phyloP scores from a whole-genome alignment of 2,113 vertebrate species.

The Excalfactoria chinensis region DNA sequence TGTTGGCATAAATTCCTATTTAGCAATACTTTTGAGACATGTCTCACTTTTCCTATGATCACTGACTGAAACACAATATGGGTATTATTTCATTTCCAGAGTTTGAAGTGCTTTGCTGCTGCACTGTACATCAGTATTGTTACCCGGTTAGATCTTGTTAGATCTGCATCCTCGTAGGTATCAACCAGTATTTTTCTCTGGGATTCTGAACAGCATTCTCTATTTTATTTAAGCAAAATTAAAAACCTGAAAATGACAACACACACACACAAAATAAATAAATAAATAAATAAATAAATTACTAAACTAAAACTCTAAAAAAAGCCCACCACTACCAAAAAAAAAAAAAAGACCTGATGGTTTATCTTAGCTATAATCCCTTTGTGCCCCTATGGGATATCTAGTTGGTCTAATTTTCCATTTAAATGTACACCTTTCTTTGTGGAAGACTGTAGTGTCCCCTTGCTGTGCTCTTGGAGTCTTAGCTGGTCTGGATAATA shows the following conservation, averaged over 20 bases:
- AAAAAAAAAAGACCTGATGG: not conserved
- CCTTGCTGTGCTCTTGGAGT: not conserved
- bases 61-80: not conserved
- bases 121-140: not conserved
- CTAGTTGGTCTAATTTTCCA: conserved; percentile 5
- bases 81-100: not conserved
- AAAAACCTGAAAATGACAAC: not conserved
- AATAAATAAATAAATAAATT: too few species aligned
- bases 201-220: not conserved
- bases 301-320: not conserved
- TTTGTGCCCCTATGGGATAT: not conserved
- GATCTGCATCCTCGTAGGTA: not conserved
- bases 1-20: not conserved
- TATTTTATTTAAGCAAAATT: not conserved
- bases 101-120: not conserved
- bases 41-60: not conserved
- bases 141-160: not conserved
- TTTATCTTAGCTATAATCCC: not conserved
- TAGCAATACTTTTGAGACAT: not conserved
- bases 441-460: not conserved
- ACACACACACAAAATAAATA: too few species aligned
- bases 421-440: not conserved
- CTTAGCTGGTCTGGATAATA: not conserved
- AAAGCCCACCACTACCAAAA: too few species aligned
- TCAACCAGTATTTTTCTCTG: not conserved